Conservation (phyloP, 2,888 invertebrate species). For the Elmis aenea region DNA sequence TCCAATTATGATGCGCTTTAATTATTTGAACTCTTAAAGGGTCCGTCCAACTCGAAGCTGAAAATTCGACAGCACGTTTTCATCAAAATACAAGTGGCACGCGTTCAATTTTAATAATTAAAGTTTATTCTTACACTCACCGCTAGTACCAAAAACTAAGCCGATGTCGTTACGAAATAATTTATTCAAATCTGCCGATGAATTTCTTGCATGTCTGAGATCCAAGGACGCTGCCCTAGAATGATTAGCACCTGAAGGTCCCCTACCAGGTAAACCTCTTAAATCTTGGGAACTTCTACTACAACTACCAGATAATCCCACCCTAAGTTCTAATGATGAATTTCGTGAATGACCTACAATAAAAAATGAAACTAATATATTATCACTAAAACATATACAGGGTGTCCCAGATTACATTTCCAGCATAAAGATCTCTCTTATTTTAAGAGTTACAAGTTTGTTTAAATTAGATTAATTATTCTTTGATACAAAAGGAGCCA, state of each 20-base stretch:
- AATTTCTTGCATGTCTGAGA: conserved; percentile 66
- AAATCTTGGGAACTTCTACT: conserved; percentile 49
- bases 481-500: too few species aligned
- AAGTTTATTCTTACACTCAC: conserved; percentile 28
- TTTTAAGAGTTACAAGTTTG: too few species aligned
- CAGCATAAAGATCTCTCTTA: too few species aligned
- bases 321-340: conserved; percentile 74
- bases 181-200: conserved; percentile 71
- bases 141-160: conserved; percentile 60
- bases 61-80: too few species aligned
- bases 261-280: conserved; percentile 43
- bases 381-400: background rate
- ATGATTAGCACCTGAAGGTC: conserved; percentile 53
- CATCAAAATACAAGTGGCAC: too few species aligned
- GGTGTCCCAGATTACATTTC: too few species aligned
- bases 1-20: conserved; percentile 97
- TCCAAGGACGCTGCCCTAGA: conserved; percentile 82
- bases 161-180: conserved; percentile 66
- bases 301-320: conserved; percentile 46
- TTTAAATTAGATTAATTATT: too few species aligned
- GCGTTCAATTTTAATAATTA: conserved; percentile 4
- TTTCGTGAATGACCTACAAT: conserved; percentile 64
- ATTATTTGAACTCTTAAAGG: conserved; percentile 86
- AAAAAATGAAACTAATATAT: conserved; percentile 4
- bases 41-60: conserved; percentile 73